phyloP scores from a whole-genome alignment of 1,140 invertebrate species.

The Callitettix versicolor region DNA sequence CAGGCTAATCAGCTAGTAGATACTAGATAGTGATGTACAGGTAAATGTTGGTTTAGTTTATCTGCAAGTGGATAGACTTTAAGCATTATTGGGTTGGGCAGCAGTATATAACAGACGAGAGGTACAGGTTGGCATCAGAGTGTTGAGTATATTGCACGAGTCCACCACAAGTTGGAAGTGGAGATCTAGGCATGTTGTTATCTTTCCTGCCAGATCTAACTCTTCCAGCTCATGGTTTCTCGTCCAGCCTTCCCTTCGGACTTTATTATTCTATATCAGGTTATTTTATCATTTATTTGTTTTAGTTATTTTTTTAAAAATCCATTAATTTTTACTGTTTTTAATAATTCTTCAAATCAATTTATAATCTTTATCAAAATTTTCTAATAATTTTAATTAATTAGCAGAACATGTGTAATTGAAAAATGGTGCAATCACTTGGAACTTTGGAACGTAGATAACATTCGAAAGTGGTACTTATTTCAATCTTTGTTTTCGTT shows the following conservation, averaged over 20 bases:
- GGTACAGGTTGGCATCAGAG: no score
- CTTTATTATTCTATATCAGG: not conserved
- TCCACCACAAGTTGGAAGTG: constrained; percentile 41
- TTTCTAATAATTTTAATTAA: no score
- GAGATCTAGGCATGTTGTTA: constrained; percentile 40
- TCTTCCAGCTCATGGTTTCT: constrained; percentile 46
- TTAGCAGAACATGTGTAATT: no score
- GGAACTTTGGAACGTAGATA: no score
- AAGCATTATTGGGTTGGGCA: constrained; percentile 15
- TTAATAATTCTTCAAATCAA: no score
- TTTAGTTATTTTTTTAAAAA: not conserved
- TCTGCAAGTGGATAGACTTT: constrained; percentile 12
- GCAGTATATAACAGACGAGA: constrained; percentile 17
- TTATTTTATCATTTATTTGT: not conserved
- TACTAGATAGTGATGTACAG: not conserved
- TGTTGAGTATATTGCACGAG: not conserved
- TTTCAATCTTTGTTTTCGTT: no score
- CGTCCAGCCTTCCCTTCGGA: not conserved
- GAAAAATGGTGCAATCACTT: no score
- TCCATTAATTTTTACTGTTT: not conserved
- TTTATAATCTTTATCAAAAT: no score
- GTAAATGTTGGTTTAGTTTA: constrained; percentile 22
- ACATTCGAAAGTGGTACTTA: no score
- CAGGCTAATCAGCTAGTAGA: no score
- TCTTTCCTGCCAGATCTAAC: constrained; percentile 47